Conservation (phyloP, 2,888 invertebrate species). For the Drosophila affinis region DNA sequence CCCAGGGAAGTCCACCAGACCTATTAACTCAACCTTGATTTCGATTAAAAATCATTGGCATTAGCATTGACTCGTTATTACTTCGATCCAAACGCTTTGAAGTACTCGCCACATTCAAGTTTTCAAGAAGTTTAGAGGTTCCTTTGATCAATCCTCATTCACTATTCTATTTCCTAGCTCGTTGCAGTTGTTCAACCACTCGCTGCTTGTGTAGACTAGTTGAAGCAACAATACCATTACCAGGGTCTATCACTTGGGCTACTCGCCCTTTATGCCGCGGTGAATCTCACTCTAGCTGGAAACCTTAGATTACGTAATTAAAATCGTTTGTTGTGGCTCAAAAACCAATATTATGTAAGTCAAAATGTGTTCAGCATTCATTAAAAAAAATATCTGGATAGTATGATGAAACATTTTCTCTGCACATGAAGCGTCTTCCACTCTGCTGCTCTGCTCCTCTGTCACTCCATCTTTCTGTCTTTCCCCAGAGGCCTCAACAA, state of each 20-base stretch:
- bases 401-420: background rate
- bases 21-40: too few species aligned
- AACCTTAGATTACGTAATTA: conserved; percentile 15
- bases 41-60: too few species aligned
- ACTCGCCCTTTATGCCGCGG: background rate
- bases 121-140: background rate
- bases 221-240: background rate
- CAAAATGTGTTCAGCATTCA: background rate
- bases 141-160: background rate
- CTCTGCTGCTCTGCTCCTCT: background rate
- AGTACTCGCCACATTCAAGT: too few species aligned
- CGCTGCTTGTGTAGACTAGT: background rate
- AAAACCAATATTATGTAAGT: conserved; percentile 24
- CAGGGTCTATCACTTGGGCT: background rate
- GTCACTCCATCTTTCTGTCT: conserved; percentile 39
- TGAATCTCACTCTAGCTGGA: too few species aligned
- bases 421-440: background rate
- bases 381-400: background rate
- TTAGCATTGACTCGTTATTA: too few species aligned
- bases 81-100: too few species aligned
- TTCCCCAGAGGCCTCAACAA: conserved; percentile 57
- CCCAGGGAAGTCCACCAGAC: too few species aligned
- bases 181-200: background rate
- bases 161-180: background rate
- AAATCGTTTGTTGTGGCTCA: conserved; percentile 20